Base-by-base conservation (phyloP, 2,113 vertebrate genomes). In the Malurus elegans region DNA sequence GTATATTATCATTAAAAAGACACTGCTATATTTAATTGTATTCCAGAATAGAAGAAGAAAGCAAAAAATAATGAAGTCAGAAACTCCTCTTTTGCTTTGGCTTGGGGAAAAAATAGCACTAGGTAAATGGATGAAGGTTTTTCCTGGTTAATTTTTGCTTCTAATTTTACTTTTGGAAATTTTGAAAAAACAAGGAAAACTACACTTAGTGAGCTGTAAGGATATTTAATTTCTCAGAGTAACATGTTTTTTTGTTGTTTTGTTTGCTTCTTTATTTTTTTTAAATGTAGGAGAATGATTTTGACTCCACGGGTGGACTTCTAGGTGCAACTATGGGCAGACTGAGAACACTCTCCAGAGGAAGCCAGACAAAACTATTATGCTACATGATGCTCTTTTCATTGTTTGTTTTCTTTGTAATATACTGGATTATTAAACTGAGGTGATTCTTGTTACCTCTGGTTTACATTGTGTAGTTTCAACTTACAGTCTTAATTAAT, bases 361-460 rank as follows among this genome's bases (percentile, higher is more conserved):
- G 99, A 94, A 99, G 99, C 96, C 99, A 99, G 94, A 98, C 99
- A 66, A 99, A 98, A 91, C 96, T 99, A 8, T 94, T 99, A 62
- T 99, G 98, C 98, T 99, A 99, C 96, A 98, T 99, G 99, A 98
- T 99, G 96, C 98, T 99, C 23, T 99, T 99, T 91, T 98, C 99
- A 34, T 79, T 99, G 12, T 99, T 99, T 70, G 99, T 99, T 31
- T 99, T 99, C 96, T 99, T 99, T 85, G 97, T 99, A 79, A 98
- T 99, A 94, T 99, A 99, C 94, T 99, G 99, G 99, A 98, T 99
- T 96, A 98, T 99, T 97, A 99, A 98, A 98, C 91, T 98, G 74
- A 98, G 98, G 97, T 98, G 98, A 98, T 98, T 53, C 53, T 88
- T 44, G 40, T 80, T 90, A 71, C 83, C 78, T 61, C 54, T 4